phyloP scores from a whole-genome alignment of 2,888 invertebrate species.

The Noctua janthe region DNA sequence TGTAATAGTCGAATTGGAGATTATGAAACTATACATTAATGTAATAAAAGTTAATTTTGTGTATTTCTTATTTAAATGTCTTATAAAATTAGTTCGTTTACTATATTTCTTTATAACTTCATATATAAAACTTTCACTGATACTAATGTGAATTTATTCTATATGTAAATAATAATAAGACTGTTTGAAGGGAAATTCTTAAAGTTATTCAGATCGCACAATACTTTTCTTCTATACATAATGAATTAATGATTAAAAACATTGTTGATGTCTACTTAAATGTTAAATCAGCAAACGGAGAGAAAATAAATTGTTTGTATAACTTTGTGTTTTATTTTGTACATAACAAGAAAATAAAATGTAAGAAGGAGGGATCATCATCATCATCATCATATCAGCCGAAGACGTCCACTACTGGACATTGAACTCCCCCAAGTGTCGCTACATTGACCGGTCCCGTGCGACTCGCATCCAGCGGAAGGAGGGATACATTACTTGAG shows the following conservation, averaged over 20 bases:
- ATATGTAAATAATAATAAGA: conserved; percentile 80
- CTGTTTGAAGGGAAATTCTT: conserved; percentile 80
- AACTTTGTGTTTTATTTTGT: conserved; percentile 67
- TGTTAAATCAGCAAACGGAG: conserved; percentile 76
- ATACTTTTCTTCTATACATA: conserved; percentile 82
- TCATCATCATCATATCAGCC: too few species aligned
- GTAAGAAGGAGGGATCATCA: background rate
- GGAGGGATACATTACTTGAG: background rate
- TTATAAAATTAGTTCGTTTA: conserved; percentile 49
- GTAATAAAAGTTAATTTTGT: conserved; percentile 38
- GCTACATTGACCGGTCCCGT: too few species aligned
- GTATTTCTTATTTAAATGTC: conserved; percentile 51
- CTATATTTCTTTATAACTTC: conserved; percentile 45
- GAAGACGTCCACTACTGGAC: too few species aligned
- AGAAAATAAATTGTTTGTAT: conserved; percentile 80
- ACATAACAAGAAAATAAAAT: background rate
- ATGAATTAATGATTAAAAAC: conserved; percentile 71
- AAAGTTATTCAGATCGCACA: conserved; percentile 82
- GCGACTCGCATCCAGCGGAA: too few species aligned
- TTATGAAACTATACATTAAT: conserved; percentile 44
- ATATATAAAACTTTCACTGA: conserved; percentile 53
- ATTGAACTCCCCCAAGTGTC: too few species aligned
- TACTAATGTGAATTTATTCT: conserved; percentile 62
- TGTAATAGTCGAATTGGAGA: conserved; percentile 72
- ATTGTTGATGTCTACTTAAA: conserved; percentile 82